Evolutionary conservation across 2,888 invertebrate species (phyloP).

Genomic region (Neria commutata): DNA sequence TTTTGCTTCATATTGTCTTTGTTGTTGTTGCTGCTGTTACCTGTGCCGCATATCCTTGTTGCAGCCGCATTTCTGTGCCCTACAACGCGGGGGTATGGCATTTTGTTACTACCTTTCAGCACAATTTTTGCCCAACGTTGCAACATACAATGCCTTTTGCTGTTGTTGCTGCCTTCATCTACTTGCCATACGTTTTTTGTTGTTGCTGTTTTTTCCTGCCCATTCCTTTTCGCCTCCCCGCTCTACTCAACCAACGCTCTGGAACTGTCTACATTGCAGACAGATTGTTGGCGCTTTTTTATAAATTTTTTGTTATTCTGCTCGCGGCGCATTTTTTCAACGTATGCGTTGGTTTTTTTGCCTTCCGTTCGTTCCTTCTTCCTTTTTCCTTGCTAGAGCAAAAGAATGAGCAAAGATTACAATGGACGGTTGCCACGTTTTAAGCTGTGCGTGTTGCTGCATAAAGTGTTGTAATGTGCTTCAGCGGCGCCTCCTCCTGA

Average conservation of each 20-base stretch:
- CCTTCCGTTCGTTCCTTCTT: too few species aligned
- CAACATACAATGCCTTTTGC: not conserved
- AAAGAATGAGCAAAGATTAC: too few species aligned
- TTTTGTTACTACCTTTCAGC: not conserved
- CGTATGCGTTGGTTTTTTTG: too few species aligned
- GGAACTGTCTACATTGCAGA: not conserved
- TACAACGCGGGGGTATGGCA: not conserved
- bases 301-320: too few species aligned
- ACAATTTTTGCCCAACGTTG: not conserved
- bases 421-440: too few species aligned
- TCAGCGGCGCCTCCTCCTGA: conserved; percentile 7
- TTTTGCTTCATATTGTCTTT: not conserved
- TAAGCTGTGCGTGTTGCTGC: conserved; percentile 10
- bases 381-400: too few species aligned
- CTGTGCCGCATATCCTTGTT: not conserved
- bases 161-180: not conserved
- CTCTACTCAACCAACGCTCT: not conserved
- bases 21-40: not conserved
- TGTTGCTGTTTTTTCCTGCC: not conserved
- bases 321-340: too few species aligned
- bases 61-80: too few species aligned
- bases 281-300: not conserved
- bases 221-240: not conserved
- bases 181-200: not conserved
- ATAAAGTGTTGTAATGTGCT: conserved; percentile 14